Evolutionary conservation across 1,140 invertebrate genomes (phyloP), one percentile per base, ranked within the genome.

Genomic region (Conus ventricosus): DNA sequence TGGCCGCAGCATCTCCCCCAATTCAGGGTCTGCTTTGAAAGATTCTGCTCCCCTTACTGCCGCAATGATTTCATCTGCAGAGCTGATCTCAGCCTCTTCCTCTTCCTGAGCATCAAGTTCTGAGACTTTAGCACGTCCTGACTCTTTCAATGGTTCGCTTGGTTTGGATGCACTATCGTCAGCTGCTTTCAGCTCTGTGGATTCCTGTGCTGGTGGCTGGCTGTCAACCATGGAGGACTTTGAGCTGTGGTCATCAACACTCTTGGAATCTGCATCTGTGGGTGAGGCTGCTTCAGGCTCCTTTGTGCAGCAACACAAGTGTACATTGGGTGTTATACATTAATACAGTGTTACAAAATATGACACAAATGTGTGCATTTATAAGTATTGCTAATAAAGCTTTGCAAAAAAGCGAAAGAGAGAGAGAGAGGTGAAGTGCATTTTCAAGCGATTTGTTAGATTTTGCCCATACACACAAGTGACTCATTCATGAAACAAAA

Each of bases 41-140:
- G 15, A 23, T 54, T 81, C 80, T 23, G 80, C 8, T 81, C 39
- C 51, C 20, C 80, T 81, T 20, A 81, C 80, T 51, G 80, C 80
- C 5, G 80, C 23, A 23, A 81, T 54, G 51, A 81, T 81, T 23
- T 81, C 80, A 55, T 81, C 80, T 15, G 80, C 80, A 23, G 10
- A 81, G 51, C 53, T 81, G 51, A 81, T 81, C 80, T 81, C 80
- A 15, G 25, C 15, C 51, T 81, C 80, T 81, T 55, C 80, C 8
- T 81, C 51, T 20, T 81, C 80, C n/a, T 76, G 71, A n/a, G 25
- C n/a, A 39, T 27, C 76, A 27, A 11, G 0, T 80, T 4, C 25
- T 10, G 25, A 25, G 13, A 25, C 71, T 81, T 81, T 11, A 15
- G 17, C 23, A 11, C 53, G 27, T 27, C 11, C 27, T 81, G 27